These are phyloP conservation scores for Peromyscus aztecus DNA, from an alignment of 2,797 vertebrate species.

Conservation along the genomic window DNA sequence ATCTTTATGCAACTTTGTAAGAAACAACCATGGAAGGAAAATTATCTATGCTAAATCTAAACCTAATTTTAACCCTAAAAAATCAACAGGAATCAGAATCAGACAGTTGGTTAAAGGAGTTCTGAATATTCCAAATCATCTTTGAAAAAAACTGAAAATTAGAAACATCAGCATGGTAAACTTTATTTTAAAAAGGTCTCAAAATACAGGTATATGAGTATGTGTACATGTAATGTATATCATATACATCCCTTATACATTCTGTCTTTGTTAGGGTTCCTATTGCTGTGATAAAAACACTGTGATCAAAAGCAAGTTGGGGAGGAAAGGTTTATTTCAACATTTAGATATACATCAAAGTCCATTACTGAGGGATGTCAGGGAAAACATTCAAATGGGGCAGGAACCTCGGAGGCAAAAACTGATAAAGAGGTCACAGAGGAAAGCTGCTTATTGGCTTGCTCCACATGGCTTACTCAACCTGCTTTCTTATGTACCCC, in stretches of 20 bases:
- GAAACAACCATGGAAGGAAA: neutral
- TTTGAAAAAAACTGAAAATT: constrained; percentile 43
- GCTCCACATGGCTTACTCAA: neutral
- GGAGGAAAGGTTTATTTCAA: neutral
- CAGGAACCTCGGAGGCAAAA: neutral
- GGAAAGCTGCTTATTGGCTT: neutral
- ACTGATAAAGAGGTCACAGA: neutral
- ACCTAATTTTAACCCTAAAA: neutral
- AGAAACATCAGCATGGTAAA: constrained; percentile 2
- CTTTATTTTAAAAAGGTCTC: constrained; percentile 20
- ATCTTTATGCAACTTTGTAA: neutral
- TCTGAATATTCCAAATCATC: neutral
- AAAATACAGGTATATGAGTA: neutral
- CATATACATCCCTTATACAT: neutral
- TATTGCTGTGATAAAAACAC: neutral
- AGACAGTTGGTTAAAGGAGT: neutral
- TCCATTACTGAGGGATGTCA: neutral
- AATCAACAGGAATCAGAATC: neutral
- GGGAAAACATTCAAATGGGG: neutral
- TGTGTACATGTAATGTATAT: neutral
- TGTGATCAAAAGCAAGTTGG: neutral
- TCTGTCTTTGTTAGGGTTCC: neutral
- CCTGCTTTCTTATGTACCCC: neutral
- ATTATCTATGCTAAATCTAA: neutral
- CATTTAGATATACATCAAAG: neutral